Conservation (phyloP, 1,140 invertebrate species). For the Drosophila guanche region DNA sequence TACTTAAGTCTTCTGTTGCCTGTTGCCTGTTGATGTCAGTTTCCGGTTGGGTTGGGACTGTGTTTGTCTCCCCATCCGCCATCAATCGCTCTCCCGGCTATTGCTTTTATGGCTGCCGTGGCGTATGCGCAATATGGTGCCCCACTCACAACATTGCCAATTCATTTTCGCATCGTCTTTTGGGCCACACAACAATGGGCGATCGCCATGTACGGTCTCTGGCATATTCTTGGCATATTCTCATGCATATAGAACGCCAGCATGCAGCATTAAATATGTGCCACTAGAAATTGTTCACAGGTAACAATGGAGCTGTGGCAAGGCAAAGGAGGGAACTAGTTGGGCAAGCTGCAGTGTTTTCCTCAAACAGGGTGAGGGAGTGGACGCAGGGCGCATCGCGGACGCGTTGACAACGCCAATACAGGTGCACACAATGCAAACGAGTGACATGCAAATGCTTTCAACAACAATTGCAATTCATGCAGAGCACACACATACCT, state of each 20-base stretch:
- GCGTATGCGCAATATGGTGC: slow-evolving; percentile 70
- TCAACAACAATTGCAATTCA: slow-evolving; percentile 81
- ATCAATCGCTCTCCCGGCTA: slow-evolving; percentile 28
- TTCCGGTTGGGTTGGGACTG: background rate
- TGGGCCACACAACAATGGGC: slow-evolving; percentile 53
- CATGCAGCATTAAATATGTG: slow-evolving; percentile 65
- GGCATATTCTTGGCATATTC: slow-evolving; percentile 18
- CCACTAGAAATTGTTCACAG: slow-evolving; percentile 29
- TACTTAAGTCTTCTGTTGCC: slow-evolving; percentile 3
- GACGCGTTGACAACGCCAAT: slow-evolving; percentile 72
- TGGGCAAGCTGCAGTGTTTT: background rate
- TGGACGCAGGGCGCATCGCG: slow-evolving; percentile 9
- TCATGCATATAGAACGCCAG: slow-evolving; percentile 63
- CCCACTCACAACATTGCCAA: slow-evolving; percentile 42
- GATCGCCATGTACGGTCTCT: slow-evolving; percentile 18
- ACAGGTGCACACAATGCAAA: slow-evolving; percentile 76
- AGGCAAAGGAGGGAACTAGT: background rate
- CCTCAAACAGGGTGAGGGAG: background rate
- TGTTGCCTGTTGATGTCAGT: slow-evolving; percentile 1
- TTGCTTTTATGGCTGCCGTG: slow-evolving; percentile 54
- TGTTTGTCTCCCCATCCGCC: background rate
- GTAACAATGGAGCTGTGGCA: background rate
- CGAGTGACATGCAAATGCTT: slow-evolving; percentile 81
- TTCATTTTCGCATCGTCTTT: slow-evolving; percentile 71
- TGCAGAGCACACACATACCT: slow-evolving; percentile 39